Base-by-base conservation (phyloP, 2,888 invertebrate species). In the Leucophenga montana region DNA sequence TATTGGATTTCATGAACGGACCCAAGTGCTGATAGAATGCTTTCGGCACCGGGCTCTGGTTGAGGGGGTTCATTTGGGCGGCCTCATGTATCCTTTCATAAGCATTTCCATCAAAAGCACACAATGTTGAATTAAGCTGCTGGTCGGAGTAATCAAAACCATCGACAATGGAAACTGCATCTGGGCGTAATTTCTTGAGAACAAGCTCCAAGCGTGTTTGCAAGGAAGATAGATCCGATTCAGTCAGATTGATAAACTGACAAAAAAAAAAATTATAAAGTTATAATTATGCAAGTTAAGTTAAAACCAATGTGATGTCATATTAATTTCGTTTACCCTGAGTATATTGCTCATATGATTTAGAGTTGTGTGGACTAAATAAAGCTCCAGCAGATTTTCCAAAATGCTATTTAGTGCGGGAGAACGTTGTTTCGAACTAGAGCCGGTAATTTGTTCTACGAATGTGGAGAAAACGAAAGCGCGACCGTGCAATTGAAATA, bases 91-190 rank as follows among this genome's bases (percentile, higher is more conserved):
- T 90, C 2, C 95, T 91, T 85, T 95, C 94, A 87, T 96, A 96
- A 14, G 95, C 96, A 77, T 94, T 93, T 0, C 96, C 96, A 88
- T 96, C 95, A 86, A 93, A 95, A 0, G 94, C 91, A 0, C 96
- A 96, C 31, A 96, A 88, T 0, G 94, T 91, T 1, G 95, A 95
- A 66, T 91, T 91, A 6, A 96, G 88, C 73, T 95, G 92, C 85
- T 93, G 93, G 84, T 96, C 96, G 18, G 91, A 90, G 54, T 95
- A 92, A 86, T 97, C 97, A 86, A 97, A 98, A 13, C 95, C 92
- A 89, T 98, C 98, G 0, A 97, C 97, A 39, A 98, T 91, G 0
- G 95, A 93, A 0, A 98, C 94, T 0, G 96, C 97, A 87, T 98
- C 94, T 0, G 95, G 95, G 53, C 98, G 92, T 53, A 98, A 89